Evolutionary conservation across 2,113 vertebrate genomes (phyloP), one percentile per base, ranked within the genome.

Genomic region (Ceuthmochares aereus): DNA sequence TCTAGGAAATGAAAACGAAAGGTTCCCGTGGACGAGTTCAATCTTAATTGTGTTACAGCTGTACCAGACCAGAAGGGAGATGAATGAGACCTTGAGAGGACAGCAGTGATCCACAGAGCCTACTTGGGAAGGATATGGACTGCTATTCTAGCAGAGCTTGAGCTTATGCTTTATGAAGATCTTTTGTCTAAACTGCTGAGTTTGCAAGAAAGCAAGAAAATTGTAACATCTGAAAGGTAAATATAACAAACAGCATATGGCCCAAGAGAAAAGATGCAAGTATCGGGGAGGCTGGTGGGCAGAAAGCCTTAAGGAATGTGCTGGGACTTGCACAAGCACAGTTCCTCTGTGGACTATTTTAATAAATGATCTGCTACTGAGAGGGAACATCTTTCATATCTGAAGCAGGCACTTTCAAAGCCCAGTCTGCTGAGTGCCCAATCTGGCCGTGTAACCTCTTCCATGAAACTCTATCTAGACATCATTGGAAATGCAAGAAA

Each of bases 1-100:
- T 42, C 74, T 54, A 29, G n/a, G 49, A 95, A 91, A 87, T 60
- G 30, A 84, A 95, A 95, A 72, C 80, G 45, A 52, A 52, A 84
- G 56, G 60, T 63, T 93, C 73, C 80, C 5, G 1, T 5, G 5
- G 83, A 80, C 76, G 40, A 51, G 85, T 77, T 93, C 88, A 68
- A 79, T 90, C 70, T 87, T 93, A 93, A 89, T 76, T 52, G 69
- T 84, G 62, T 73, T 89, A 93, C 1, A 5, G 83, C 60, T 52
- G 29, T 52, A 52, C 40, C 83, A 89, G 80, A 74, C 60, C 64
- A 75, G 79, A 66, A 66, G n/a, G 30, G 83, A 96, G 75, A 73
- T 49, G 79, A 81, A 67, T 18, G 49, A n/a, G 79, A 70, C 83
- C 60, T 70, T 55, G 47, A 45, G 80, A 81, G 52, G 75, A 55